Base-by-base conservation (phyloP, 2,797 vertebrate species). In the Manis pentadactyla region DNA sequence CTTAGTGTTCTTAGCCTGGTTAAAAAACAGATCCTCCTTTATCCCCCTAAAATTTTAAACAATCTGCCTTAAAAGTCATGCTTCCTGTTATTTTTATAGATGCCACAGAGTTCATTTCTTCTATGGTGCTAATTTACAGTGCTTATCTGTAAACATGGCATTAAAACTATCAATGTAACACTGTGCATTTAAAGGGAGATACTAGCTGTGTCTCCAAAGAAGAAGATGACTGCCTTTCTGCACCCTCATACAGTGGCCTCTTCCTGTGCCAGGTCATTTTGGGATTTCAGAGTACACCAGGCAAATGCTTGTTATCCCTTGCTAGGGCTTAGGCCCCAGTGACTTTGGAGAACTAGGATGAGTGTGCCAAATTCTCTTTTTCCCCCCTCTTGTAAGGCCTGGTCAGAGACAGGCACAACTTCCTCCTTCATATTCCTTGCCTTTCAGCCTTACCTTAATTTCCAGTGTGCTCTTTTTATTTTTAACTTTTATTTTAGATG, bases 101-200 rank as follows among this genome's bases (percentile, higher is more conserved):
- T 42, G 66, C 18, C 51, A 74, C 23, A 18, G 37, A 51, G 37
- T 57, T 88, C 29, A 42, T 69, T 91, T 97, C 79, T 83, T 69
- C 77, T 39, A 15, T 57, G 64, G 82, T 94, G 79, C 66, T 97
- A 89, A 91, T 95, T 96, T 75, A 57, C 39, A 27, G 64, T 92
- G 29, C 83, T 92, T 81, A 81, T 90, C 93, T 94, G 37, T 74
- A 81, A 97, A 93, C 39, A 39, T 27, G 37, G 18, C n/a, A 59
- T 93, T 93, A 84, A 77, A 87, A 57, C 42, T 90, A 89, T 77
- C 27, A 88, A 93, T 75, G 59, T 90, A 84, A 49, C 39, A 77
- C 10, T 5, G 9, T 19, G 19, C 34, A 49, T 66, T 94, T 94
- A 75, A 93, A 89, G 53, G 49, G 46, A 75, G 71, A 39, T 84